A percentile compares a stretch with the other conserved stretches of the same genome.
Evolutionary conservation across 2,797 vertebrate genomes (phyloP).

Genomic region (Borostomias antarcticus): DNA sequence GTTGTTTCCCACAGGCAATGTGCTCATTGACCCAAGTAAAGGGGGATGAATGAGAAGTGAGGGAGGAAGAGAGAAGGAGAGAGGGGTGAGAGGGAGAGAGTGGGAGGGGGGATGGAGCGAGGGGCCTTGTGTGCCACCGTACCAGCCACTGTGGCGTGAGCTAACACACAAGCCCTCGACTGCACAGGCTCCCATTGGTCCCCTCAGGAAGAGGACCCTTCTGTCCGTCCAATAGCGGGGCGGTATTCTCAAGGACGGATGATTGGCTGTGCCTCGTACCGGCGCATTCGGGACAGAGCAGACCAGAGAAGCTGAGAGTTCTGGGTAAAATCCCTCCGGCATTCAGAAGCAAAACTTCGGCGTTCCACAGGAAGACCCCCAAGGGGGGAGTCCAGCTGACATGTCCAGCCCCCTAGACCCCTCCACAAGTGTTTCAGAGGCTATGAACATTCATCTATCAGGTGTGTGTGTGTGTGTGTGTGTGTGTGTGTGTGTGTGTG

Average conservation of each 20-base stretch:
- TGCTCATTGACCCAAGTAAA: background rate
- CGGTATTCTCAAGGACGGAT: no score
- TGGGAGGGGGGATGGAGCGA: background rate
- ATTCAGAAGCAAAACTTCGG: conserved; percentile 16
- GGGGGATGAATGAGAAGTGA: conserved; percentile 36
- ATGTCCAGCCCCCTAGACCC: conserved; percentile 14
- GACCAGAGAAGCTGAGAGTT: background rate
- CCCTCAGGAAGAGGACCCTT: background rate
- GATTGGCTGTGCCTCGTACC: no score
- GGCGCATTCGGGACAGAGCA: background rate
- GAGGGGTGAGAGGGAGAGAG: conserved; percentile 16
- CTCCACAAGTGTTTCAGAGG: background rate
- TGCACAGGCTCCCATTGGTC: background rate
- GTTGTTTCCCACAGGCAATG: background rate
- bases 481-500: conserved; percentile 1
- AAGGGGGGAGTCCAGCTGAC: conserved; percentile 11
- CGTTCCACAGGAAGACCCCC: conserved; percentile 38
- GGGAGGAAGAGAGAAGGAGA: conserved; percentile 27
- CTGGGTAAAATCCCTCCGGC: conserved; percentile 10
- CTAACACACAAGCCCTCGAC: conserved; percentile 39
- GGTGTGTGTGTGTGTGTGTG: conserved; percentile 4
- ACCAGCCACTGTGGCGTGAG: conserved; percentile 62
- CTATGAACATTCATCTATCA: background rate
- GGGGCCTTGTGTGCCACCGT: conserved; percentile 47
- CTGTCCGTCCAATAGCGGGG: conserved; percentile 8